Evolutionary conservation across 2,797 vertebrate genomes (phyloP).

Genomic region (Corythornis leucogaster): DNA sequence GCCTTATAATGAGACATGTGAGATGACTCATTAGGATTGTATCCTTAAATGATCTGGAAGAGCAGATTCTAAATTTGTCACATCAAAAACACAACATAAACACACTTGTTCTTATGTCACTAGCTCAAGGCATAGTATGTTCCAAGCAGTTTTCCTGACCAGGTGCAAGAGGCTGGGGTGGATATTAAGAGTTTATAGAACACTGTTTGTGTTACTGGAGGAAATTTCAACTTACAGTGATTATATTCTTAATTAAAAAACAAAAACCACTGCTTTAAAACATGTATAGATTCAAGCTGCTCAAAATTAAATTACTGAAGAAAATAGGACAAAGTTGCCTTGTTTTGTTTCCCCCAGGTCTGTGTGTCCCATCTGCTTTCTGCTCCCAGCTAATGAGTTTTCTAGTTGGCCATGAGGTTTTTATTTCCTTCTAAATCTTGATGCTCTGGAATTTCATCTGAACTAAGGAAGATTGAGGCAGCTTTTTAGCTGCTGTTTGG

Average conservation of each 20-base stretch:
- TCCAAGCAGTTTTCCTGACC: background rate
- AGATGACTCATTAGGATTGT: conserved; percentile 52
- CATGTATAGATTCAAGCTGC: background rate
- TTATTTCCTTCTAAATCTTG: conserved; percentile 2
- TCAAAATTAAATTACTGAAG: background rate
- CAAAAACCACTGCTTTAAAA: background rate
- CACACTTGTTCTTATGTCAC: background rate
- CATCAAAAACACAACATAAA: conserved; percentile 2
- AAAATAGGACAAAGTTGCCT: background rate
- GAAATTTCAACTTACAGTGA: background rate
- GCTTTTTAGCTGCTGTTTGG: background rate
- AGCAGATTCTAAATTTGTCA: conserved; percentile 56
- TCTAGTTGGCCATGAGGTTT: background rate
- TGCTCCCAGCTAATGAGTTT: background rate
- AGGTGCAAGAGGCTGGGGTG: background rate
- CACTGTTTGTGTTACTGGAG: background rate
- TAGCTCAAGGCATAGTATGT: background rate
- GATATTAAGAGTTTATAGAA: background rate
- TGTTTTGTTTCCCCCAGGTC: background rate
- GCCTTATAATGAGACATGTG: background rate
- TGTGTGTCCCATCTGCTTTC: background rate
- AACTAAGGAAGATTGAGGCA: background rate
- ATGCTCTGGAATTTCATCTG: background rate
- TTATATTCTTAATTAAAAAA: background rate
- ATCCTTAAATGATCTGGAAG: conserved; percentile 25